Conservation (phyloP, 2,888 invertebrate genomes). For the Ypsolopha scabrella region DNA sequence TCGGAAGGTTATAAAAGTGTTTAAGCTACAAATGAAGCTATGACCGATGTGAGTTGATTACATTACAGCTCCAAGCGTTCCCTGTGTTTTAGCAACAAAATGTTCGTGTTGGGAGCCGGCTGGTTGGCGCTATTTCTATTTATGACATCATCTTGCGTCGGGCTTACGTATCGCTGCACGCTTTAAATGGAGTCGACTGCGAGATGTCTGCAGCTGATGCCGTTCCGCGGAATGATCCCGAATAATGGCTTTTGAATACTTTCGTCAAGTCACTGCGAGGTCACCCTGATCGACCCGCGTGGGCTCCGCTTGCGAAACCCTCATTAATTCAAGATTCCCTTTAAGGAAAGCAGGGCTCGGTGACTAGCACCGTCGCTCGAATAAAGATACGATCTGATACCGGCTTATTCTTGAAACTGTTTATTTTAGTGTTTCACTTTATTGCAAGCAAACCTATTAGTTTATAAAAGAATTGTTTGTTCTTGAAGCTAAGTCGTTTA, state of each 20-base stretch:
- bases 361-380: slow-evolving; percentile 37
- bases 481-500: background rate
- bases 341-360: slow-evolving; percentile 47
- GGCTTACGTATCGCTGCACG: slow-evolving; percentile 70
- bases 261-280: slow-evolving; percentile 29
- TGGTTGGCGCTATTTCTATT: slow-evolving; percentile 68
- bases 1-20: too few relatives aligned
- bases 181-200: slow-evolving; percentile 68
- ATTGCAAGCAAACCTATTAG: too few relatives aligned
- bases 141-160: slow-evolving; percentile 71
- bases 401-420: background rate
- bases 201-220: slow-evolving; percentile 64
- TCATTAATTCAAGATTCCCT: slow-evolving; percentile 61
- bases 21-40: too few relatives aligned
- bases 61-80: slow-evolving; percentile 27
- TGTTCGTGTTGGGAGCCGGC: slow-evolving; percentile 39
- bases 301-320: slow-evolving; percentile 51
- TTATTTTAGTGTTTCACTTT: too few relatives aligned
- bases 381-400: slow-evolving; percentile 29
- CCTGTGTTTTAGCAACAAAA: slow-evolving; percentile 50
- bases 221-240: slow-evolving; percentile 64
- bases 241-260: slow-evolving; percentile 62
- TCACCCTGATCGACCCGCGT: slow-evolving; percentile 31
- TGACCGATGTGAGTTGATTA: slow-evolving; percentile 19
- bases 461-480: too few relatives aligned